Evolutionary conservation across 2,797 vertebrate genomes (phyloP), one percentile per base, ranked within the genome.

Genomic region (Aulostomus chinensis): DNA sequence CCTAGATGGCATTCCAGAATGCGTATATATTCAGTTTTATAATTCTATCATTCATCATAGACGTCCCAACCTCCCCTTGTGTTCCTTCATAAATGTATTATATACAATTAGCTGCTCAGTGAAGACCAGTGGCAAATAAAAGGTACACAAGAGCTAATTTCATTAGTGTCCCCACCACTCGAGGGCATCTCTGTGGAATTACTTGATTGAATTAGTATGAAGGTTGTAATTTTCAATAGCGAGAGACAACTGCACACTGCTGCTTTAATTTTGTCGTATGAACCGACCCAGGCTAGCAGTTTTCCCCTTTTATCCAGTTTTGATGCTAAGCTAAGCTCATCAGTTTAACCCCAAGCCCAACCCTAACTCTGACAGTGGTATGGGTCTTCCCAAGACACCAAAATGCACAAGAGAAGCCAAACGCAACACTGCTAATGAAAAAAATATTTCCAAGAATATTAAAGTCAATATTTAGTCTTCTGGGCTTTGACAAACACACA

Each of bases 71-170:
- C 51, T 52, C 46, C 59, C 65, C 59, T 59, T 64, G 61, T 65
- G 25, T 57, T 76, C 58, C 45, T 51, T 20, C 29, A 42, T 76
- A 74, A 85, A 74, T 63, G 45, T 51, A 74, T 88, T 83, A 86
- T 52, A 39, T 71, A 63, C 49, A 75, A 84, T 80, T 72, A 76
- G 41, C 58, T 47, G 68, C 58, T 69, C 73, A 40, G 38, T 32
- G 47, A 71, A 75, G 77, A 75, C 36, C 1, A 47, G 66, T 61
- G 26, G 36, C 47, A 49, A 68, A 83, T 73, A 46, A 73, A 81
- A 79, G 54, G 40, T 74, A 74, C 67, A 52, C 34, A 50, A 51
- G 12, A 41, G 32, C 30, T 81, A 66, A 85, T 81, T 64, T 50
- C 2, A 71, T 84, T 71, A 30, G 3, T 51, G 42, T 30, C 26